Conservation (phyloP, 2,113 vertebrate genomes). For the Dasyurus viverrinus region DNA sequence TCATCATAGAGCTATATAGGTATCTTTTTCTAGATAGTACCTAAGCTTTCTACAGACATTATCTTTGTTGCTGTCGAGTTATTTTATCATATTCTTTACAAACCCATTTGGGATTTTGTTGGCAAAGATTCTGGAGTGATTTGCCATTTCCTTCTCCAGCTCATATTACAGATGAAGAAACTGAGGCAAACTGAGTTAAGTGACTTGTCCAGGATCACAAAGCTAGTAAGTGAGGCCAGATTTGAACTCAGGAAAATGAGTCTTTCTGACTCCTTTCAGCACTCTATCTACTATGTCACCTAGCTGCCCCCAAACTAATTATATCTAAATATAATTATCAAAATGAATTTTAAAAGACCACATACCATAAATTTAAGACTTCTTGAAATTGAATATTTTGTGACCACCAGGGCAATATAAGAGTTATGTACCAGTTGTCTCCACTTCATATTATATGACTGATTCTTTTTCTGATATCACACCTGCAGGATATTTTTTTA, state of each 20-base stretch:
- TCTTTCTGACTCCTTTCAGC: background rate
- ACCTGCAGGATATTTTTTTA: background rate
- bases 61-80: background rate
- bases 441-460: background rate
- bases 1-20: conserved; percentile 22
- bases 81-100: background rate
- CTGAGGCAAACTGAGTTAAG: background rate
- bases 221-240: background rate
- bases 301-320: background rate
- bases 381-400: background rate
- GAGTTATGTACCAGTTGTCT: background rate
- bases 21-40: background rate
- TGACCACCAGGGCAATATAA: background rate
- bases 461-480: background rate
- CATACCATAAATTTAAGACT: no score
- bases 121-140: background rate
- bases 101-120: background rate
- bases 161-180: background rate
- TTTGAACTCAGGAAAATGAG: background rate
- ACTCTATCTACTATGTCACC: background rate
- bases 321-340: no score
- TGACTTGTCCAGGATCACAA: background rate
- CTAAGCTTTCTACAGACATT: background rate
- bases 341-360: no score
- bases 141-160: background rate